Conservation (phyloP, 2,888 invertebrate species). For the Phytoseiulus persimilis region DNA sequence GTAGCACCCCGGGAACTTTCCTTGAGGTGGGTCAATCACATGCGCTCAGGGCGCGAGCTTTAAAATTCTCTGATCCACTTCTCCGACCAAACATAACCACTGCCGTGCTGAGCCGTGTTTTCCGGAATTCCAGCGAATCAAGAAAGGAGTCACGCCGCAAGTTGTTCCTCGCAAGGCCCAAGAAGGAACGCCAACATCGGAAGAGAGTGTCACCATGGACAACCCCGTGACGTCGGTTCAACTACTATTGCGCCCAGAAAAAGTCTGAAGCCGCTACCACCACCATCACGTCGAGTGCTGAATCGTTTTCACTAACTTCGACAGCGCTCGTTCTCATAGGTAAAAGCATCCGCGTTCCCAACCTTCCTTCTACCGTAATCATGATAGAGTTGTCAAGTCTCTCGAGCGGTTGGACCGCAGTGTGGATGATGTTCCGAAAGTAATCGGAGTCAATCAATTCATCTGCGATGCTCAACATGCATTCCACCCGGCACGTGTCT, state of each 20-base stretch:
- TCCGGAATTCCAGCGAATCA: slow-evolving; percentile 21
- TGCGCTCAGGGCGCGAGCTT: not conserved
- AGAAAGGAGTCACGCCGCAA: slow-evolving; percentile 33
- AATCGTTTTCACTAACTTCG: not conserved
- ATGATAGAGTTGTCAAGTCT: not conserved
- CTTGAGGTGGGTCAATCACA: slow-evolving; percentile 52
- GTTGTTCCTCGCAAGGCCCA: slow-evolving; percentile 34
- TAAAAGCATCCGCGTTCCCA: not conserved
- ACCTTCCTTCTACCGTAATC: not conserved
- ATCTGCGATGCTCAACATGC: slow-evolving; percentile 35
- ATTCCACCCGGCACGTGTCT: slow-evolving; percentile 35
- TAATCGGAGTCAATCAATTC: not conserved
- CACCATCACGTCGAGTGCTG: not conserved
- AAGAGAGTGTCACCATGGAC: slow-evolving; percentile 36
- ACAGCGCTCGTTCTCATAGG: not conserved
- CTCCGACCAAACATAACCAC: too few relatives aligned
- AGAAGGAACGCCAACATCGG: slow-evolving; percentile 25
- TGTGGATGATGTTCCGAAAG: not conserved
- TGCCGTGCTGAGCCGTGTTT: too few relatives aligned
- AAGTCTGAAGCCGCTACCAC: slow-evolving; percentile 13
- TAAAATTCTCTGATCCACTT: too few relatives aligned
- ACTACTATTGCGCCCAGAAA: slow-evolving; percentile 30
- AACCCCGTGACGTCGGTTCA: slow-evolving; percentile 31
- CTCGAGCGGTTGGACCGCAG: not conserved
- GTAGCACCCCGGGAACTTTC: slow-evolving; percentile 55